These are phyloP conservation scores for Zoanthus solanderi DNA, from an alignment of 92 coral and sea anemone species.

Conservation along the genomic window DNA sequence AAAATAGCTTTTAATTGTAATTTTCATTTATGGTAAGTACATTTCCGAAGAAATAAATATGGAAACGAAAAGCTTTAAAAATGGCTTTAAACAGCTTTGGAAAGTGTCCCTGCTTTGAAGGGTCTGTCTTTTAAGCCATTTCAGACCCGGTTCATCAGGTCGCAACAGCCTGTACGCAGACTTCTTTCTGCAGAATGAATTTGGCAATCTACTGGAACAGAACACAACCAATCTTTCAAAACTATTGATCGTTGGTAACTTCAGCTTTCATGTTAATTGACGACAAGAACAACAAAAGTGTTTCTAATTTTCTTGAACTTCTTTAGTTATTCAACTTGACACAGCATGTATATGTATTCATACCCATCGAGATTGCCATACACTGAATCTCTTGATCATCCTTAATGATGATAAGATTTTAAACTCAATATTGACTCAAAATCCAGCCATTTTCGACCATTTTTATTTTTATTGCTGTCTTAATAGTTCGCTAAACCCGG, in stretches of 20 bases:
- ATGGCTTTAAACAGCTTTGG: too few relatives aligned
- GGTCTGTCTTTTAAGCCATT: too few relatives aligned
- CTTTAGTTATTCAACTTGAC: background rate
- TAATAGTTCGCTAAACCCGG: constrained; percentile 10
- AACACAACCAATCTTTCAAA: background rate
- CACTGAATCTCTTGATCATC: constrained; percentile 15
- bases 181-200: background rate
- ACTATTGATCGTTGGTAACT: constrained; percentile 1
- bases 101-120: too few relatives aligned
- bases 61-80: too few relatives aligned
- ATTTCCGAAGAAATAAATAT: too few relatives aligned
- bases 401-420: constrained; percentile 6
- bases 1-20: too few relatives aligned
- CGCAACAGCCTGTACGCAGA: constrained; percentile 8
- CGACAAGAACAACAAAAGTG: constrained; percentile 22
- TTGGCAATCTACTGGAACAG: background rate
- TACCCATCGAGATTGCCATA: constrained; percentile 13
- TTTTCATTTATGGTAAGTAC: too few relatives aligned
- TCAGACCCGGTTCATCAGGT: background rate
- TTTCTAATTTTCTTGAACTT: constrained; percentile 12
- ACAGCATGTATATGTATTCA: background rate
- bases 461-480: background rate
- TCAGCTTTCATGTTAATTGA: background rate
- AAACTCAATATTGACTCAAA: constrained; percentile 15
- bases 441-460: background rate